A percentile compares a stretch with the other conserved stretches of the same genome.
Conservation (phyloP, 2,888 invertebrate species). For the Cactoblastis cactorum region DNA sequence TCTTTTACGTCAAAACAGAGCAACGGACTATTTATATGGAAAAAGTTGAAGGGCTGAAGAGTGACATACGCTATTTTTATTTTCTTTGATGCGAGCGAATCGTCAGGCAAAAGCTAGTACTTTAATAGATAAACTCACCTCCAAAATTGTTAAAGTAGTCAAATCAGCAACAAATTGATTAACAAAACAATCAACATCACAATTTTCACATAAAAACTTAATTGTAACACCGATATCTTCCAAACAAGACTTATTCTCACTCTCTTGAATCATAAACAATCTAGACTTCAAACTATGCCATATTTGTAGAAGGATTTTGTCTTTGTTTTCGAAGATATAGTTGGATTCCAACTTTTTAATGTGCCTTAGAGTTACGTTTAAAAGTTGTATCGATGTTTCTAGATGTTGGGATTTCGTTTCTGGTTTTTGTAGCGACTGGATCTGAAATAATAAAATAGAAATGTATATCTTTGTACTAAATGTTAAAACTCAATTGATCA, state of each 20-base stretch:
- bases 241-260: constrained; percentile 25
- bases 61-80: no score
- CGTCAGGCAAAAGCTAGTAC: no score
- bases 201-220: constrained; percentile 57
- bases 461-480: neutral
- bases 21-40: no score
- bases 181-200: constrained; percentile 51
- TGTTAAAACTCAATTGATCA: no score
- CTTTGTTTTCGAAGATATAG: constrained; percentile 50
- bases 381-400: constrained; percentile 51
- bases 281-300: constrained; percentile 52
- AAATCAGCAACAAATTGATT: constrained; percentile 49
- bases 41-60: no score
- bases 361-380: constrained; percentile 52
- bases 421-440: constrained; percentile 44
- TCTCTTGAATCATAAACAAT: constrained; percentile 32
- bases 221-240: constrained; percentile 51
- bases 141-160: constrained; percentile 41
- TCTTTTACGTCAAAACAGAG: no score
- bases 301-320: constrained; percentile 49
- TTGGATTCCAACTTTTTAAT: constrained; percentile 62
- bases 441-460: constrained; percentile 41
- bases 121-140: constrained; percentile 40
- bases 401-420: constrained; percentile 50
- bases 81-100: no score